phyloP scores from a whole-genome alignment of 2,888 invertebrate species.

The Drepanosiphum platanoidis region DNA sequence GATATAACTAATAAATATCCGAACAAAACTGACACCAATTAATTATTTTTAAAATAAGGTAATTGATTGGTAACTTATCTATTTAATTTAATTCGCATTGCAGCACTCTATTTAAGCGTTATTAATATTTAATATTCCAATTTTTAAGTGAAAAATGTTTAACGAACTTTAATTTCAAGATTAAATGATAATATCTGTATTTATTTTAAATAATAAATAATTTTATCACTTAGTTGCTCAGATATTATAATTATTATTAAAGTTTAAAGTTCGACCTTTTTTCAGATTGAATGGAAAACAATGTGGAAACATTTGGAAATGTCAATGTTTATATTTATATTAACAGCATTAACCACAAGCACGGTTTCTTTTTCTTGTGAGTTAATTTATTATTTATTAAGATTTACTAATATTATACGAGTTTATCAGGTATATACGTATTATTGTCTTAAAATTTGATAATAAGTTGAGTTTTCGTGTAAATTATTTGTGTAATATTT shows the following conservation, averaged over 20 bases:
- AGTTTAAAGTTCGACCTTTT: neutral
- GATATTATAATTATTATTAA: neutral
- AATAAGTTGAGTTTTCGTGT: too few species aligned
- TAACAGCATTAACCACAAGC: neutral
- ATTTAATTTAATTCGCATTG: too few species aligned
- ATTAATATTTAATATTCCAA: neutral
- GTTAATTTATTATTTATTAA: neutral
- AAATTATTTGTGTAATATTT: too few species aligned
- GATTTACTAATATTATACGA: too few species aligned
- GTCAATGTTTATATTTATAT: constrained; percentile 7
- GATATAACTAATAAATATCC: neutral
- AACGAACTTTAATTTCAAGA: neutral
- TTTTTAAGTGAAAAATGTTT: too few species aligned
- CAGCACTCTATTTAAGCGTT: neutral
- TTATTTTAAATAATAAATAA: too few species aligned
- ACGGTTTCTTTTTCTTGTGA: constrained; percentile 17
- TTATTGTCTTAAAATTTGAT: too few species aligned
- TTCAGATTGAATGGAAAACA: constrained; percentile 28
- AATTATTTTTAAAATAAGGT: neutral
- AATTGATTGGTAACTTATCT: too few species aligned
- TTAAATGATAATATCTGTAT: neutral
- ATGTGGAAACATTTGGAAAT: constrained; percentile 20
- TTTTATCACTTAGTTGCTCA: too few species aligned
- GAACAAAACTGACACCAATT: neutral
- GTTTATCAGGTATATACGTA: too few species aligned